Evolutionary conservation across 2,888 invertebrate species (phyloP), one percentile per base, ranked within the genome.

Genomic region (Cyclophora albipunctata): DNA sequence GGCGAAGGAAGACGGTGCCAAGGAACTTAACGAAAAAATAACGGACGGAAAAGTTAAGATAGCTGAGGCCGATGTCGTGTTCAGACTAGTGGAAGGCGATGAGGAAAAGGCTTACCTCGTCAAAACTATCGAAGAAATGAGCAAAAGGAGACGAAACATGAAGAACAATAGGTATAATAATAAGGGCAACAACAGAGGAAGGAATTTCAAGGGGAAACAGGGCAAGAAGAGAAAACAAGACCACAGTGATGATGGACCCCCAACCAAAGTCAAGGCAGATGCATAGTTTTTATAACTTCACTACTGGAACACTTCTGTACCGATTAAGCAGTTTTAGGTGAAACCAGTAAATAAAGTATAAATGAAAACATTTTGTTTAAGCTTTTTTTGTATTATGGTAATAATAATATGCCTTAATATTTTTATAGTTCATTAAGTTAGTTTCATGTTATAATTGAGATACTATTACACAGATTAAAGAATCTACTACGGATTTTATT

Each of bases 21-120:
- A 91, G 55, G 90, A 91, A 49, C 75, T 94, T 48, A 67, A 90
- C 20, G 91, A 91, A 45, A 93, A 93, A 71, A 77, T 94, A 46
- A 84, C 90, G 1, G 91, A 93, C 49, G 90, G 90, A 2, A 92
- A 92, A 82, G 77, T 94, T 20, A 85, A 82, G 56, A 81, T 89
- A 3, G 73, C 85, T 50, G 90, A 90, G 0, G 73, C 78, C 2
- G 90, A 91, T 40, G 77, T 93, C 0, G 79, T 83, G 1, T 84
- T 91, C 50, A 85, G 89, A 52, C 74, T 91, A 0, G 71, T 95
- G 2, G 92, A 93, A 75, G 94, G 92, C 2, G 94, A 94, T 0
- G 95, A 94, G 68, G 95, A 95, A 66, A 90, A 91, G 20, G 84
- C 85, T 7, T 93, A 91, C 66, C 75, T 93, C 49, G 88, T 90